phyloP scores from a whole-genome alignment of 2,113 vertebrate genomes.

The Grammomys dolichurus region DNA sequence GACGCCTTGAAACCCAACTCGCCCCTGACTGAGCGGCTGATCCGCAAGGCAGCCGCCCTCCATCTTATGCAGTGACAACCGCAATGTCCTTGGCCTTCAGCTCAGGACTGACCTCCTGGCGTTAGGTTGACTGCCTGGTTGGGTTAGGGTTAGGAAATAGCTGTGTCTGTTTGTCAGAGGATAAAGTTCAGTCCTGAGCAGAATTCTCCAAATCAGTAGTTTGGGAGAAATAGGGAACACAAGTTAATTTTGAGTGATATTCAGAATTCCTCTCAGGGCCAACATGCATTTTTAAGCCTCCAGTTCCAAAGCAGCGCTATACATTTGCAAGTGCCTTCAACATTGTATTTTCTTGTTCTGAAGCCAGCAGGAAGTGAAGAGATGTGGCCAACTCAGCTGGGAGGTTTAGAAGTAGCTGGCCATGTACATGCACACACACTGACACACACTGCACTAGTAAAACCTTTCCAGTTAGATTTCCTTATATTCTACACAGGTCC shows the following conservation, averaged over 20 bases:
- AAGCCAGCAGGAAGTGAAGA: background rate
- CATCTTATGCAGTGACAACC: slow-evolving; percentile 84
- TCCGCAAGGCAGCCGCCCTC: slow-evolving; percentile 88
- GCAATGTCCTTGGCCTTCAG: background rate
- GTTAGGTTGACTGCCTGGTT: rapidly evolving
- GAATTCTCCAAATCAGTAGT: background rate
- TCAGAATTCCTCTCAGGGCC: background rate
- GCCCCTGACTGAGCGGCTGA: slow-evolving; percentile 91
- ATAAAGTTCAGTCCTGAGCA: background rate
- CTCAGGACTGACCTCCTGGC: rapidly evolving
- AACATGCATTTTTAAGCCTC: background rate
- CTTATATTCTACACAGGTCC: background rate
- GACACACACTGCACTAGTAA: background rate
- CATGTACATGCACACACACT: background rate
- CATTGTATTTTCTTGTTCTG: background rate
- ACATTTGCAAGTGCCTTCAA: background rate
- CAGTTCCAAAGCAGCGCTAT: background rate
- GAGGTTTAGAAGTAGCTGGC: too few relatives aligned
- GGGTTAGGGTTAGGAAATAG: background rate
- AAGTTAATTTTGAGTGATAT: background rate
- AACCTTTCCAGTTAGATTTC: background rate
- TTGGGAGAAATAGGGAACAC: background rate
- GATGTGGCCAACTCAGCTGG: background rate
- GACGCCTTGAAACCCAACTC: slow-evolving; percentile 91
- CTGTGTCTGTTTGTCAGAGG: background rate